phyloP scores from a whole-genome alignment of 2,797 vertebrate genomes.

The Smutsia temminckii region DNA sequence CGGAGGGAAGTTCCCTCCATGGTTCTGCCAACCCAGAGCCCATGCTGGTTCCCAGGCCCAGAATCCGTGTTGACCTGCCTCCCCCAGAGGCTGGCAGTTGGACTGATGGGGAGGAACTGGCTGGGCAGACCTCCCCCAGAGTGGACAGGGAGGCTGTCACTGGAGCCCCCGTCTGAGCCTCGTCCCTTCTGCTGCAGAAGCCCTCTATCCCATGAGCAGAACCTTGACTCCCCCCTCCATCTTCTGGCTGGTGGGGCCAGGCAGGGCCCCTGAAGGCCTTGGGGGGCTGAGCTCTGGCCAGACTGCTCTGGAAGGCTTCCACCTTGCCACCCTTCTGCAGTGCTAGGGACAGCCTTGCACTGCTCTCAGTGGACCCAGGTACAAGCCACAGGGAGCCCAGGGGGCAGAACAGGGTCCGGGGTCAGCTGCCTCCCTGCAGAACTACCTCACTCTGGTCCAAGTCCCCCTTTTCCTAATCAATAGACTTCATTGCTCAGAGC shows the following conservation, averaged over 20 bases:
- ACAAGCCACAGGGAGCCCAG: too few species aligned
- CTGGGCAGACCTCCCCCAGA: accelerated
- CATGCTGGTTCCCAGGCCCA: background rate
- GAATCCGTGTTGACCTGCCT: accelerated
- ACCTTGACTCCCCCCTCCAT: too few species aligned
- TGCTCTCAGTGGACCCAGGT: background rate
- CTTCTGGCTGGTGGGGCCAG: background rate
- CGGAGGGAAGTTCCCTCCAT: accelerated
- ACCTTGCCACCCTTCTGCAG: background rate
- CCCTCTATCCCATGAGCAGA: background rate
- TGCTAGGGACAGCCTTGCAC: background rate
- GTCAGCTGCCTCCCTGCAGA: background rate
- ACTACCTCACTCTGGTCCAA: accelerated
- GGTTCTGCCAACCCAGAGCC: background rate
- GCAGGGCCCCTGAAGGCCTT: background rate
- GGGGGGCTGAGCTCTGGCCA: background rate
- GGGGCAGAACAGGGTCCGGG: too few species aligned
- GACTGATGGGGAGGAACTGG: accelerated
- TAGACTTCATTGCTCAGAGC: background rate
- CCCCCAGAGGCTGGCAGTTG: accelerated
- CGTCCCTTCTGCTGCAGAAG: accelerated
- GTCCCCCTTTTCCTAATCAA: background rate
- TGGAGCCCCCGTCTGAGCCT: too few species aligned
- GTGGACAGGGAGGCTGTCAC: background rate
- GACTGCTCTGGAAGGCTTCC: background rate